Base-by-base conservation (phyloP, 1,140 invertebrate species). In the Cydia pomonella region DNA sequence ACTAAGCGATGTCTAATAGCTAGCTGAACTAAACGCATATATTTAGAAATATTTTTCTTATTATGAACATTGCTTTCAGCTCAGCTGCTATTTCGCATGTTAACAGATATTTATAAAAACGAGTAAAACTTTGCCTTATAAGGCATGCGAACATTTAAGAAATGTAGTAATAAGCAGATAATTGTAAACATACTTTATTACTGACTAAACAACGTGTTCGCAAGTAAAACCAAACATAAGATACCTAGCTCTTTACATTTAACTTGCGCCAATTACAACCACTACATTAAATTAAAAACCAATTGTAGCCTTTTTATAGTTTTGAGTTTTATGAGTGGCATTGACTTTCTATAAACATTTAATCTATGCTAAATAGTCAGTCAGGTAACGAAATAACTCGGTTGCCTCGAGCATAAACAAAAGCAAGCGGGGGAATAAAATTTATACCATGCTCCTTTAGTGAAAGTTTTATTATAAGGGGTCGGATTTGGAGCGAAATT, bases 381-480 rank as follows among this genome's bases (percentile, higher is more conserved):
- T 80, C 77, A 83, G 85, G 83, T 87, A 86, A 85, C 85, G 72
- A 74, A 83, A 81, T 82, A 79, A 82, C 81, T 81, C 74, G 76
- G 77, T 80, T 74, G 76, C 77, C 77, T 74, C 77, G 76, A 82
- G 79, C 82, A 82, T 77, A 80, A 83, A 79, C 78, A 83, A 80
- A 81, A 79, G 64, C 44, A 69, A 53, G 63, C 76, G 79, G 80
- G 80, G 82, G 71, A 75, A 75, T 80, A 81, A 82, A 87, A 86
- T 85, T 84, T 87, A 86, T 83, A 84, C 80, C 79, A 82, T 86
- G 81, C 80, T 79, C 74, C 75, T 75, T 73, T 75, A 82, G 77
- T 85, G 82, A 85, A 84, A 90, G 81, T 84, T 88, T 88, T 89
- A 88, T 82, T 73, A 73, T 73, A 33, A 38, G 78, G 81, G 87